These are phyloP conservation scores for Lophius piscatorius DNA, from an alignment of 2,113 vertebrate species.

Conservation along the genomic window DNA sequence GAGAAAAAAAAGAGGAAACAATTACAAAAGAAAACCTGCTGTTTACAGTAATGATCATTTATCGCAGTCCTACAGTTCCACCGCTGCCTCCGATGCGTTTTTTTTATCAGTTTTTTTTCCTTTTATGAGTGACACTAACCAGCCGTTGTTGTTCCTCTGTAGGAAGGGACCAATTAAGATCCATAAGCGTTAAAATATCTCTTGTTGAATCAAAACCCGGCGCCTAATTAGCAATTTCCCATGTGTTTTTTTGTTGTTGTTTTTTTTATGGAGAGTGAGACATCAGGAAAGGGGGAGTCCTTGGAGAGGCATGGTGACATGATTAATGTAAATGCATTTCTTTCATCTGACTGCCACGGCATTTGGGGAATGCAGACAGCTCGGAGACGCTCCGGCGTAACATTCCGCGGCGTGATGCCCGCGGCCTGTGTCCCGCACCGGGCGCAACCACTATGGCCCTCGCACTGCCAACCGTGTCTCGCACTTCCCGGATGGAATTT, in stretches of 20 bases:
- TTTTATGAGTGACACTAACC: no score
- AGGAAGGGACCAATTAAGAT: not conserved
- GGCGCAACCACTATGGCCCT: constrained; percentile 9
- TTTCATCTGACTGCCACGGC: constrained; percentile 30
- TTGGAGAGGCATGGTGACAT: constrained; percentile 22
- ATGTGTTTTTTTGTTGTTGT: not conserved
- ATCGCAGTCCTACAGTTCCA: no score
- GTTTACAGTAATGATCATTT: no score
- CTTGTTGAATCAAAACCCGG: not conserved
- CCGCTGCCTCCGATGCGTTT: no score
- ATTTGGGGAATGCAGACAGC: constrained; percentile 32
- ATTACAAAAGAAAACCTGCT: no score
- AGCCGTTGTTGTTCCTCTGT: constrained; percentile 4
- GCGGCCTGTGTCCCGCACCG: constrained; percentile 9
- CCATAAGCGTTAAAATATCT: constrained; percentile 3
- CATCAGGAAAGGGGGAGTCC: constrained; percentile 26
- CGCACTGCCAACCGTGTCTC: constrained; percentile 15
- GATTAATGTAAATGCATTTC: constrained; percentile 53
- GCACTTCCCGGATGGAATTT: constrained; percentile 36
- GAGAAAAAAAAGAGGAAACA: constrained; percentile 5
- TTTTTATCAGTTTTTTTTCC: no score
- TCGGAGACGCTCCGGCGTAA: constrained; percentile 34
- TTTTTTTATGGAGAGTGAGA: not conserved
- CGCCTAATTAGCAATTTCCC: constrained; percentile 20
- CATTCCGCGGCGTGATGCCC: constrained; percentile 19